A percentile compares a stretch with the other conserved stretches of the same genome.
Evolutionary conservation across 2,113 vertebrate species (phyloP).

Genomic region (Erinaceus europaeus): DNA sequence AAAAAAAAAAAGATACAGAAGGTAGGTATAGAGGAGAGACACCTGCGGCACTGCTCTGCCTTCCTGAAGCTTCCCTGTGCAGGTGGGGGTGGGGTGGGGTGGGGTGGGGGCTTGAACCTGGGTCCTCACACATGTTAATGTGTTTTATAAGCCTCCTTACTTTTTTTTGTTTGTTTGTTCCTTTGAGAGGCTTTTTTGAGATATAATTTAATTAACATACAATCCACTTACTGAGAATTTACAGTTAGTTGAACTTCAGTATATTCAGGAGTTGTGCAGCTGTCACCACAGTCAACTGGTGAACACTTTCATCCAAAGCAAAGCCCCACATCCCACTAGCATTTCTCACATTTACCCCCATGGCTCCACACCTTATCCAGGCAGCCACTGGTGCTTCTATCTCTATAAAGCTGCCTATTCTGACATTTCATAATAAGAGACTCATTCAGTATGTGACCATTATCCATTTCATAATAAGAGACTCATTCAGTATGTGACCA

Average conservation of each 20-base stretch:
- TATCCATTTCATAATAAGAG: no score
- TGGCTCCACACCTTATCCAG: not conserved
- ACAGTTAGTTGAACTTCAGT: not conserved
- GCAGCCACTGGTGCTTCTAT: not conserved
- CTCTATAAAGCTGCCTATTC: not conserved
- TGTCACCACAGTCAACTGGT: not conserved
- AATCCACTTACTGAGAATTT: not conserved
- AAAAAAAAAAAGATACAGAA: no score
- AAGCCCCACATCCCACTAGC: not conserved
- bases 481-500: no score
- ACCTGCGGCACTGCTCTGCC: no score
- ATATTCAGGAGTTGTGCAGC: not conserved
- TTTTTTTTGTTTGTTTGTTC: no score
- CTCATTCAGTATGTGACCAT: fast-evolving
- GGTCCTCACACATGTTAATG: no score
- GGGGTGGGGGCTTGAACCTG: no score
- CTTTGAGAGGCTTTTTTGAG: no score
- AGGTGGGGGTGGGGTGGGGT: no score
- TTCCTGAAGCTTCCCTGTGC: no score
- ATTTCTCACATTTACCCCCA: not conserved
- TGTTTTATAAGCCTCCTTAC: no score
- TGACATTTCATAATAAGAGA: not conserved
- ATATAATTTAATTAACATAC: not conserved
- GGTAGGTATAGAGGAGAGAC: no score
- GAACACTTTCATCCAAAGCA: not conserved